phyloP scores from a whole-genome alignment of 2,888 invertebrate genomes.

The Cetonia aurata region DNA sequence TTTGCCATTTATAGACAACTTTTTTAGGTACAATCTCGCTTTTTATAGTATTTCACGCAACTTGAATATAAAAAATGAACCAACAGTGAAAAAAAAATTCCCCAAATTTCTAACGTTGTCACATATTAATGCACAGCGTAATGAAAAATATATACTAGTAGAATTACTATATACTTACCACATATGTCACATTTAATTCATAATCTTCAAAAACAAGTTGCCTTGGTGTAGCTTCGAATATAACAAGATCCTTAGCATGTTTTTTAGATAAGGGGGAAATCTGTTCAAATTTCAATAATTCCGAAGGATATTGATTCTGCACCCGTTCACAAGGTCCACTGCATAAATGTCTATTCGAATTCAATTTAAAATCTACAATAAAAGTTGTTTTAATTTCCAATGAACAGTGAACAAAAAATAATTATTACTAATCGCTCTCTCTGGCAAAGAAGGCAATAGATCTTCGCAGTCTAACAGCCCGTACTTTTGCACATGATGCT shows the following conservation, averaged over 20 bases:
- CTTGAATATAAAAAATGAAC: too few species aligned
- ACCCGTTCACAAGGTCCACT: slow-evolving; percentile 32
- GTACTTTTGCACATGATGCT: slow-evolving; percentile 52
- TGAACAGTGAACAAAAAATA: slow-evolving; percentile 1
- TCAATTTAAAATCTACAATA: slow-evolving; percentile 54
- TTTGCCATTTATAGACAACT: too few species aligned
- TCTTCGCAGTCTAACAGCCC: slow-evolving; percentile 58
- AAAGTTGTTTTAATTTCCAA: slow-evolving; percentile 18
- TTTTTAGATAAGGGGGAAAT: slow-evolving; percentile 1
- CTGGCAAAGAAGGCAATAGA: slow-evolving; percentile 57
- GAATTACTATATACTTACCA: slow-evolving; percentile 54
- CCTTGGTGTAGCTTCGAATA: slow-evolving; percentile 58
- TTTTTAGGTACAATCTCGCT: too few species aligned
- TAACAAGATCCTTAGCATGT: slow-evolving; percentile 32
- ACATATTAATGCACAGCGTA: too few species aligned
- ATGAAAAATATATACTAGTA: background rate
- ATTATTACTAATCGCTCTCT: slow-evolving; percentile 57
- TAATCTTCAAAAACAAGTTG: slow-evolving; percentile 63
- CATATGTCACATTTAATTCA: slow-evolving; percentile 58
- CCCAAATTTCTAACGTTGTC: too few species aligned
- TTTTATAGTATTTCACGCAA: too few species aligned
- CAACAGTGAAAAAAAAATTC: too few species aligned
- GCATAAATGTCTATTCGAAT: slow-evolving; percentile 48
- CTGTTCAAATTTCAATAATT: slow-evolving; percentile 28
- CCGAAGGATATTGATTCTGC: slow-evolving; percentile 37